These are phyloP conservation scores for Eurytemora carolleeae DNA, from an alignment of 1,140 invertebrate genomes.

Conservation along the genomic window DNA sequence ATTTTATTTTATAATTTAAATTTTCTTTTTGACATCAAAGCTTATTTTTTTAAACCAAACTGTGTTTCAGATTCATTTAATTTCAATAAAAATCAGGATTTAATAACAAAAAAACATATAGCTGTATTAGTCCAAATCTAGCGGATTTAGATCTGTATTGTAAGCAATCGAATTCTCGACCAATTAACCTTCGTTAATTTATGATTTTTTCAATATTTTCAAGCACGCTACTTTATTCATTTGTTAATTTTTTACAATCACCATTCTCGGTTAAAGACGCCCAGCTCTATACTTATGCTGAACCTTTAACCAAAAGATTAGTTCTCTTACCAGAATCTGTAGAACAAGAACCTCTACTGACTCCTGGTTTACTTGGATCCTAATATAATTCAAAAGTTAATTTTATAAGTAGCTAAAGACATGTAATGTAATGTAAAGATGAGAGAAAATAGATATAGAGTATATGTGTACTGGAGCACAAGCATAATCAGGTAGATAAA, in stretches of 20 bases:
- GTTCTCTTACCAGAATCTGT: slow-evolving; percentile 16
- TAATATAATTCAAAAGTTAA: not conserved
- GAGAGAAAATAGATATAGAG: no score
- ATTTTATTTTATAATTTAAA: not conserved
- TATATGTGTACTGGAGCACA: no score
- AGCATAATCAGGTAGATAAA: no score
- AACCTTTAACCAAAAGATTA: not conserved
- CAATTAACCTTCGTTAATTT: no score
- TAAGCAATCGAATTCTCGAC: not conserved
- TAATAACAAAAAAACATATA: not conserved
- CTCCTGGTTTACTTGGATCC: slow-evolving; percentile 17
- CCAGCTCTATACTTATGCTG: not conserved
- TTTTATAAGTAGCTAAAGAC: not conserved
- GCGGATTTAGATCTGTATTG: not conserved
- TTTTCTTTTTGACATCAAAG: not conserved
- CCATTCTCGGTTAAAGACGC: not conserved
- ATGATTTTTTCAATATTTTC: no score
- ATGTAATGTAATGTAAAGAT: not conserved
- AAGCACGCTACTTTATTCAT: not conserved
- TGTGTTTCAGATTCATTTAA: not conserved
- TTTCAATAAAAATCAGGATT: not conserved
- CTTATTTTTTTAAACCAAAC: not conserved
- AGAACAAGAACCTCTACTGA: slow-evolving; percentile 18
- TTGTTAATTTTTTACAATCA: not conserved
- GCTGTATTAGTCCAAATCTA: not conserved